Evolutionary conservation across 2,797 vertebrate species (phyloP).

Genomic region (Sardinella longiceps): DNA sequence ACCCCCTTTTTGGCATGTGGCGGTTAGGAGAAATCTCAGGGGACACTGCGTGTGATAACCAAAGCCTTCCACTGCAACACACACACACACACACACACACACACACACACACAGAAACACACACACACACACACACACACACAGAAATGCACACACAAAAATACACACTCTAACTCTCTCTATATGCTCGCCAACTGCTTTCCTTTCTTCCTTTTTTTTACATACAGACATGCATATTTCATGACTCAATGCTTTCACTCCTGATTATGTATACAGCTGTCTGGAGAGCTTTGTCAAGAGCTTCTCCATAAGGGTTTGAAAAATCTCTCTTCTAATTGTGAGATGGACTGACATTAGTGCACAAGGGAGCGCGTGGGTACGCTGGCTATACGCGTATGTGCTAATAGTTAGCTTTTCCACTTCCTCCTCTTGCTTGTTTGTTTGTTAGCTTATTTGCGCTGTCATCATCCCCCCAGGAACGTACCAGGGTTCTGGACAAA

Average conservation of each 20-base stretch:
- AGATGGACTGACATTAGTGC: conserved; percentile 13
- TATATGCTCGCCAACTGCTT: neutral
- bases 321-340: conserved; percentile 1
- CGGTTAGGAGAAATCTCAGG: neutral
- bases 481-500: neutral
- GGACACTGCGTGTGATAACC: conserved; percentile 9
- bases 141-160: neutral
- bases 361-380: neutral
- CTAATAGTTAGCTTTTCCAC: neutral
- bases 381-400: too few species aligned
- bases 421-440: neutral
- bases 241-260: neutral
- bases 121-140: neutral
- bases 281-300: conserved; percentile 22
- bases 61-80: neutral
- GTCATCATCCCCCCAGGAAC: neutral
- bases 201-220: neutral
- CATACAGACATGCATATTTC: conserved; percentile 32
- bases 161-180: neutral
- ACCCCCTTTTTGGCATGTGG: neutral
- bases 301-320: neutral
- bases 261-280: conserved; percentile 22
- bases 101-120: neutral
- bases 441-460: neutral
- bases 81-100: neutral